These are phyloP conservation scores for Tadarida brasiliensis DNA, from an alignment of 2,797 vertebrate species.

Conservation along the genomic window DNA sequence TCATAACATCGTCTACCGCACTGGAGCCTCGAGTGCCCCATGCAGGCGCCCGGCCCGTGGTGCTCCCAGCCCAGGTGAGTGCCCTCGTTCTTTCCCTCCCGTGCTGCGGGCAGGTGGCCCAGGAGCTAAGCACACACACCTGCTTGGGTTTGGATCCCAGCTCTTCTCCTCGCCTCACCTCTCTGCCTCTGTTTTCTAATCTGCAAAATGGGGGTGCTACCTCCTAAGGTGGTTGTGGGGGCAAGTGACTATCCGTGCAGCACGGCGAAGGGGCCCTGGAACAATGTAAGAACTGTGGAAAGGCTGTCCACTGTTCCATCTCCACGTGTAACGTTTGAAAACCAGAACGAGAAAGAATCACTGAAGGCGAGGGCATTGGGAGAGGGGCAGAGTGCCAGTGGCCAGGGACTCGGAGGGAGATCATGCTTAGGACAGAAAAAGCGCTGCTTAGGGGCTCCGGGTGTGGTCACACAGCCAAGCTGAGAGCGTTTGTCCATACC, in stretches of 20 bases:
- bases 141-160: not conserved
- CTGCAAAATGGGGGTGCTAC: not conserved
- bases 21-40: accelerated
- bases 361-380: accelerated
- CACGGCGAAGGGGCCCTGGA: accelerated
- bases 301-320: accelerated
- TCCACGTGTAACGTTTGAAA: accelerated
- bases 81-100: not conserved
- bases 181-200: not conserved
- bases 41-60: accelerated
- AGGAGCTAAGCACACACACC: not conserved
- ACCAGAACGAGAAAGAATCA: no score
- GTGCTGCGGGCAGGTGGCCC: not conserved
- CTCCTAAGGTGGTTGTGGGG: not conserved
- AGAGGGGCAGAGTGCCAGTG: not conserved
- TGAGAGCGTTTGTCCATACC: accelerated
- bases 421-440: accelerated
- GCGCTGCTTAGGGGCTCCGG: accelerated
- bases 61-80: not conserved
- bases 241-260: accelerated
- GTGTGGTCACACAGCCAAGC: accelerated
- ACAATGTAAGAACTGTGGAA: accelerated
- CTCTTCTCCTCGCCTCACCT: not conserved
- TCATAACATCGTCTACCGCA: accelerated
- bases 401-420: accelerated